Conservation (phyloP, 2,797 vertebrate species). For the Myotis planiceps region DNA sequence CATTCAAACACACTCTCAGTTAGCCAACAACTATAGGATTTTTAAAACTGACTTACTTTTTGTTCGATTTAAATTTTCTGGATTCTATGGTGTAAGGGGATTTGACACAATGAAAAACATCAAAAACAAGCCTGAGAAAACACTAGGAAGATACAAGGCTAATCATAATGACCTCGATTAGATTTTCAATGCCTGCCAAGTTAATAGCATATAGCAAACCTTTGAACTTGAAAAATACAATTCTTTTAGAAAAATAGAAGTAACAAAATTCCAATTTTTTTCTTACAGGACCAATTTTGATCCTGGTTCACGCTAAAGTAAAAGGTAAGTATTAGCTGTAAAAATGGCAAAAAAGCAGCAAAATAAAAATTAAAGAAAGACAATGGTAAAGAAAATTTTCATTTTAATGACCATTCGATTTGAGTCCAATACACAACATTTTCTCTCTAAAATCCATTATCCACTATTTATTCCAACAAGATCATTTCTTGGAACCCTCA, state of each 20-base stretch:
- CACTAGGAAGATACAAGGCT: constrained; percentile 14
- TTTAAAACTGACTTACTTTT: background rate
- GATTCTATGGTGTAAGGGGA: constrained; percentile 17
- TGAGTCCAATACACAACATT: background rate
- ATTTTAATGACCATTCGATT: background rate
- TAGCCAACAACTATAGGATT: background rate
- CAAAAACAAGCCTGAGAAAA: constrained; percentile 48
- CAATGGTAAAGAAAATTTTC: background rate
- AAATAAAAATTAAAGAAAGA: background rate
- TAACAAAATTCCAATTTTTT: constrained; percentile 3
- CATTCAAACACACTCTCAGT: background rate
- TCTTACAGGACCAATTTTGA: background rate
- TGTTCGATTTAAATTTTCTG: constrained; percentile 33
- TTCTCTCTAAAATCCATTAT: background rate
- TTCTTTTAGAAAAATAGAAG: constrained; percentile 31
- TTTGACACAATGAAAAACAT: constrained; percentile 46
- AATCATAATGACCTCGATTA: constrained; percentile 54
- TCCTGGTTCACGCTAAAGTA: background rate
- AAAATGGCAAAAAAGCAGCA: background rate
- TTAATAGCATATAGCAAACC: background rate
- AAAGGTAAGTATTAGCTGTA: background rate
- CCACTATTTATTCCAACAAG: background rate
- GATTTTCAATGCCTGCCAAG: constrained; percentile 48
- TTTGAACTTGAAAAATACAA: constrained; percentile 10
- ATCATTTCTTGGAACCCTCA: background rate